A percentile compares a stretch with the other conserved stretches of the same genome.
phyloP scores from a whole-genome alignment of 2,888 invertebrate genomes.

The Kuschelorhynchus macadamiae region DNA sequence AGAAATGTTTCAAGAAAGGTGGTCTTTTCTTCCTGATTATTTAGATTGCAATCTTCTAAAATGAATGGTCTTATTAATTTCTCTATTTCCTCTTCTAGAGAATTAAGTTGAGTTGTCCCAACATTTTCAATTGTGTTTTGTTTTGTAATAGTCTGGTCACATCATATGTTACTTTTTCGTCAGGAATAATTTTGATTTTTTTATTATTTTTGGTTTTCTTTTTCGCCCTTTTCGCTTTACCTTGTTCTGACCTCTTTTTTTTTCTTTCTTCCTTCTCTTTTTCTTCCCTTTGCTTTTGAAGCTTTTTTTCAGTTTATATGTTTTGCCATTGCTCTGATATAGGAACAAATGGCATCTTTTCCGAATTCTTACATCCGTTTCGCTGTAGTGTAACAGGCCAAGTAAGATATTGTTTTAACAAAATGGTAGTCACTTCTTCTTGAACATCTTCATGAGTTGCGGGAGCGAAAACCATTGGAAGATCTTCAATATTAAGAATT shows the following conservation, averaged over 20 bases:
- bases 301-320: too few relatives aligned
- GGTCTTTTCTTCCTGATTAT: background rate
- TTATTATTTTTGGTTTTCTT: too few relatives aligned
- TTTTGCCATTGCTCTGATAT: background rate
- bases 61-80: too few relatives aligned
- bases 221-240: constrained; percentile 1
- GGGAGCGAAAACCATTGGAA: constrained; percentile 29
- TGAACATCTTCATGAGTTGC: constrained; percentile 4
- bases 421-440: constrained; percentile 14
- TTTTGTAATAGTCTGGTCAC: too few relatives aligned
- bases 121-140: too few relatives aligned
- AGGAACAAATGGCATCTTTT: background rate
- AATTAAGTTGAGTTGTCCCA: too few relatives aligned
- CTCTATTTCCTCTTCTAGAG: too few relatives aligned
- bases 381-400: constrained; percentile 16
- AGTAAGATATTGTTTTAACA: constrained; percentile 21
- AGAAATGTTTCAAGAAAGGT: too few relatives aligned
- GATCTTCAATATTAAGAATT: constrained; percentile 23
- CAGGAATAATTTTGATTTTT: too few relatives aligned
- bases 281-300: background rate
- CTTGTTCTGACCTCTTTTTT: constrained; percentile 7
- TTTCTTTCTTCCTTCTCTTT: constrained; percentile 9
- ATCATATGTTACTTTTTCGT: too few relatives aligned
- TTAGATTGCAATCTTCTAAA: constrained; percentile 1
- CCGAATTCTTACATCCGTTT: constrained; percentile 5